Evolutionary conservation across 2,888 invertebrate species (phyloP).

Genomic region (Tinea trinotella): DNA sequence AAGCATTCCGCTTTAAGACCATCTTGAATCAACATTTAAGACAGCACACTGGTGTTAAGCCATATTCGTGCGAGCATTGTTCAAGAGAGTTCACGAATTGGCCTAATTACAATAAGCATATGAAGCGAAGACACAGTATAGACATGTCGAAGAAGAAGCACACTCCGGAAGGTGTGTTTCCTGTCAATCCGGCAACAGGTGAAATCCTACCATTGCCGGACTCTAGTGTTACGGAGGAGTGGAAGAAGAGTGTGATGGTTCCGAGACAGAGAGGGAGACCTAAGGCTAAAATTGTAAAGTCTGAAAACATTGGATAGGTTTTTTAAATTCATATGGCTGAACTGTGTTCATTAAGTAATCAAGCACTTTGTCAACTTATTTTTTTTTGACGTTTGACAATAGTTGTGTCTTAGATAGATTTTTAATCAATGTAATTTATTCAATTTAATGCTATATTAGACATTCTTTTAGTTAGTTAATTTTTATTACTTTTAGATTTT

Average conservation of each 20-base stretch:
- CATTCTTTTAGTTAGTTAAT: no score
- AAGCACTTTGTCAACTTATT: no score
- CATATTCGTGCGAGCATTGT: conserved; percentile 79
- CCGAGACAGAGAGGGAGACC: conserved; percentile 7
- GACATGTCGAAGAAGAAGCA: conserved; percentile 42
- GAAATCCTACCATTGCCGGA: conserved; percentile 33
- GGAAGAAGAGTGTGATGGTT: conserved; percentile 37
- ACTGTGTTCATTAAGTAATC: no score
- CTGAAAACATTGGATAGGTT: no score
- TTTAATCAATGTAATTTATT: no score
- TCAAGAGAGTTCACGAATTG: conserved; percentile 79
- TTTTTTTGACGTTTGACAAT: no score
- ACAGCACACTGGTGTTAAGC: conserved; percentile 77
- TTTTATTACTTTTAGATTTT: no score
- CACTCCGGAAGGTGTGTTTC: conserved; percentile 49
- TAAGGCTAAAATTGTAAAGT: no score
- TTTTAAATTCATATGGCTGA: no score
- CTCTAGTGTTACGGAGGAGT: conserved; percentile 36
- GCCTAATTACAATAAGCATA: conserved; percentile 85
- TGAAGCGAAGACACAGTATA: conserved; percentile 80
- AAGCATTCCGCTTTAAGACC: conserved; percentile 78
- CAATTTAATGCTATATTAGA: no score
- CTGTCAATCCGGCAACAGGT: conserved; percentile 39
- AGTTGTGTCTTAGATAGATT: no score
- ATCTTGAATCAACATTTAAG: conserved; percentile 78